These are phyloP conservation scores for Adineta ricciae DNA, from an alignment of 2,888 invertebrate species.

Conservation along the genomic window DNA sequence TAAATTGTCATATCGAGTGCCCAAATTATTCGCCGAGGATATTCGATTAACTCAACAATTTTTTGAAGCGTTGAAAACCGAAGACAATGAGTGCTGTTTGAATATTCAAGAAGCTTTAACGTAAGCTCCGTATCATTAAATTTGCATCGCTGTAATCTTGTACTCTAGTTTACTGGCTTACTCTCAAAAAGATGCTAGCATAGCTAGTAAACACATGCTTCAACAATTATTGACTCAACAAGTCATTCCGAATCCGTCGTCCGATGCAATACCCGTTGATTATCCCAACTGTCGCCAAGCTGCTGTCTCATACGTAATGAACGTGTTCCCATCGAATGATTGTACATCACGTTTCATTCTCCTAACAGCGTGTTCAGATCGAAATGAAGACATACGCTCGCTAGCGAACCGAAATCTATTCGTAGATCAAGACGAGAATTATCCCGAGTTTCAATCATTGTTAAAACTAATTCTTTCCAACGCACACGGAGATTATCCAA, in stretches of 20 bases:
- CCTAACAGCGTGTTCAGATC: neutral
- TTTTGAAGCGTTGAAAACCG: conserved; percentile 46
- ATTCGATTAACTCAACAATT: conserved; percentile 55
- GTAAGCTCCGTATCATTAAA: too few relatives aligned
- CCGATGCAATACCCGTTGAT: neutral
- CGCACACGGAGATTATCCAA: neutral
- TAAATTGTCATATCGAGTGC: conserved; percentile 54
- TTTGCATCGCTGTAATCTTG: too few relatives aligned
- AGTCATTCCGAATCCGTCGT: neutral
- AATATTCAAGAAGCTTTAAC: conserved; percentile 62
- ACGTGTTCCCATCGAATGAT: conserved; percentile 10
- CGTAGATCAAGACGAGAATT: neutral
- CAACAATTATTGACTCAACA: conserved; percentile 17
- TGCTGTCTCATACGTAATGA: neutral
- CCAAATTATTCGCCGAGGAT: conserved; percentile 61
- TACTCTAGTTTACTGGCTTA: neutral
- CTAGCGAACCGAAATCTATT: neutral
- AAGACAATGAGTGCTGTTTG: conserved; percentile 55
- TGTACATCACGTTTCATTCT: conserved; percentile 18
- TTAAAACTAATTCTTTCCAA: neutral
- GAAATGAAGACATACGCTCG: conserved; percentile 11
- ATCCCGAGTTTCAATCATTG: neutral
- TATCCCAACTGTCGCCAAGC: conserved; percentile 15
- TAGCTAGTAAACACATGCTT: neutral
- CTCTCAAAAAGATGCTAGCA: neutral